Evolutionary conservation across 2,113 vertebrate species (phyloP).

Genomic region (Dermatemys mawii): DNA sequence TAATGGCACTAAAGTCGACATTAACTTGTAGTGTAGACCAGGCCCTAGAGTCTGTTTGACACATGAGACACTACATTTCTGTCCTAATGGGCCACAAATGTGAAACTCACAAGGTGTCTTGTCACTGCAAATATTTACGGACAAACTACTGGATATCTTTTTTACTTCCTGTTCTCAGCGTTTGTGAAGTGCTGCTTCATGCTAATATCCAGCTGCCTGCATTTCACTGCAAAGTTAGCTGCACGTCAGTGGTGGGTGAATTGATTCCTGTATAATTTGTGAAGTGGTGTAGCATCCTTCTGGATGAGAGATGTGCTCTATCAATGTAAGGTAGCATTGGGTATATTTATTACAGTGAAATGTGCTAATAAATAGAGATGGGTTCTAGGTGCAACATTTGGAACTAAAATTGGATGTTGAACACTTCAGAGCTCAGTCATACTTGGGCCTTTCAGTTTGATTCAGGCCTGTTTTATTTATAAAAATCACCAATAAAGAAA

Average conservation of each 20-base stretch:
- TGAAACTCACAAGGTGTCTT: not conserved
- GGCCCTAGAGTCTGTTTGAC: not conserved
- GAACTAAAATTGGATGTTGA: not conserved
- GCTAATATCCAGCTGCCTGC: accelerated
- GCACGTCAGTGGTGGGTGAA: not conserved
- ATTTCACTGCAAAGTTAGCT: accelerated
- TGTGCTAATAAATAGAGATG: not conserved
- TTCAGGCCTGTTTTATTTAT: not conserved
- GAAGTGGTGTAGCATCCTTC: accelerated
- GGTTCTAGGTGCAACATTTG: not conserved
- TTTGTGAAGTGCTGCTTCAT: not conserved
- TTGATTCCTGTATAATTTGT: not conserved
- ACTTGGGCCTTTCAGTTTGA: not conserved
- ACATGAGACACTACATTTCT: not conserved
- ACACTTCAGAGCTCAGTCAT: not conserved
- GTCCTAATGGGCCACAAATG: not conserved
- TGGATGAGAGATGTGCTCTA: not conserved
- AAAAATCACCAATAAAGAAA: not conserved
- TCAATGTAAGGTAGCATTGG: not conserved
- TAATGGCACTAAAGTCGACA: no score
- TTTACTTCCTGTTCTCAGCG: not conserved
- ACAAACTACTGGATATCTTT: not conserved
- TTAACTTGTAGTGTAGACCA: no score
- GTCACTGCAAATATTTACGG: not conserved
- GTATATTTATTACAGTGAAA: not conserved